Base-by-base conservation (phyloP, 2,797 vertebrate genomes). In the Strix occidentalis region DNA sequence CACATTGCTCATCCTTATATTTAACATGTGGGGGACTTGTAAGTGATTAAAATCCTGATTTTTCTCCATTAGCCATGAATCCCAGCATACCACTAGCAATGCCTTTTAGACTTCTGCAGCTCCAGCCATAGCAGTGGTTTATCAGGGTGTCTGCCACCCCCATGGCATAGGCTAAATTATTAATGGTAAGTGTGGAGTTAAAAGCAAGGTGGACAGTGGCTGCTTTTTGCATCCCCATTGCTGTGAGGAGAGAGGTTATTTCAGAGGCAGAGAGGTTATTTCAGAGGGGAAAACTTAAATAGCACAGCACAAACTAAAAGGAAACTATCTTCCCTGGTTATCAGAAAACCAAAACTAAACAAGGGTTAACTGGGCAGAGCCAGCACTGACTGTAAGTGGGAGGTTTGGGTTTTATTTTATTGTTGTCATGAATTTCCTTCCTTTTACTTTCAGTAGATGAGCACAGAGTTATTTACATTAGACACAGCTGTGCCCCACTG, bases 401-500 rank as follows among this genome's bases (percentile, higher is more conserved):
- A 95, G 82, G 53, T 88, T 92, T 80, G 75, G n/a, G 43, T 50
- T 95, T 65, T 89, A 56, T 94, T 95, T 95, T 92, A 85, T 90
- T 93, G 63, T 93, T 94, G 90, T 78, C 69, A 87, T 96, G 96
- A 72, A 75, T 96, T 96, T 97, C 89, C 87, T 96, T 93, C 84
- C 93, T 95, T 96, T 96, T 92, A 92, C 92, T 93, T 94, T 96
- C 93, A 87, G 71, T 57, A 90, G 88, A 87, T 26, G 68, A 95
- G 43, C 37, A 72, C 56, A 54, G 70, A 79, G 58, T 85, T 95
- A 83, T 90, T 95, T 95, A 92, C 81, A 78, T 71, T 75, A 87
- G 81, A 29, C 43, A 45, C 84, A 91, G 85, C 79, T 80, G 78
- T 85, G 86, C 41, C 54, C 18, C 64, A 61, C 82, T n/a, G 43